Evolutionary conservation across 2,797 vertebrate species (phyloP), one percentile per base, ranked within the genome.

Genomic region (Crax fasciolata): DNA sequence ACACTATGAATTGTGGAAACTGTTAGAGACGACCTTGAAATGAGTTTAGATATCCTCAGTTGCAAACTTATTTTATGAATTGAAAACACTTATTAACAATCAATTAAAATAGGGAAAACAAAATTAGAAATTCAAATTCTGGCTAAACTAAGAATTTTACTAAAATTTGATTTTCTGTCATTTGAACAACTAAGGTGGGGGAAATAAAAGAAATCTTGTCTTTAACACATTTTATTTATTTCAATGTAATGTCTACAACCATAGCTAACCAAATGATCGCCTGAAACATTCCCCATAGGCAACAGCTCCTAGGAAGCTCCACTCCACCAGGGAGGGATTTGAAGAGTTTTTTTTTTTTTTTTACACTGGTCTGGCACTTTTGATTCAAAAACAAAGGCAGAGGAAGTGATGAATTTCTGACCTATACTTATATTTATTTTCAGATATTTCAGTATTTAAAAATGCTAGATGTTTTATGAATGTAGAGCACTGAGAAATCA

Each of bases 1-100:
- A 25, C 80, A 76, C 23, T 84, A 25, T 91, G 75, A 84, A 89
- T 90, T 89, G 63, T 59, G 54, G 15, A 57, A 82, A 13, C n/a
- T 73, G 52, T 54, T 63, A 70, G 80, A 76, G 30, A 52, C 43
- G 77, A 96, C 92, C 86, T 95, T 93, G 84, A 82, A n/a, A 57
- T 61, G 48, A 4, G 10, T 84, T 66, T 80, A 57, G 52, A 57
- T 43, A 41, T 24, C 30, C 30, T 48, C 25, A 66, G 65, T 23
- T 51, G 13, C 58, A 62, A 79, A 39, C 4, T 6, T 39, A 13
- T 59, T 76, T 61, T 11, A 7, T 39, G 12, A 71, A 46, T 39
- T 70, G 10, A 81, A 93, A 70, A 38, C 21, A 39, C n/a, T 3
- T 24, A 39, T 68, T 51, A 46, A 78, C 20, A 73, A 2, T 3